Evolutionary conservation across 2,797 vertebrate genomes (phyloP).

Genomic region (Chelon labrosus): DNA sequence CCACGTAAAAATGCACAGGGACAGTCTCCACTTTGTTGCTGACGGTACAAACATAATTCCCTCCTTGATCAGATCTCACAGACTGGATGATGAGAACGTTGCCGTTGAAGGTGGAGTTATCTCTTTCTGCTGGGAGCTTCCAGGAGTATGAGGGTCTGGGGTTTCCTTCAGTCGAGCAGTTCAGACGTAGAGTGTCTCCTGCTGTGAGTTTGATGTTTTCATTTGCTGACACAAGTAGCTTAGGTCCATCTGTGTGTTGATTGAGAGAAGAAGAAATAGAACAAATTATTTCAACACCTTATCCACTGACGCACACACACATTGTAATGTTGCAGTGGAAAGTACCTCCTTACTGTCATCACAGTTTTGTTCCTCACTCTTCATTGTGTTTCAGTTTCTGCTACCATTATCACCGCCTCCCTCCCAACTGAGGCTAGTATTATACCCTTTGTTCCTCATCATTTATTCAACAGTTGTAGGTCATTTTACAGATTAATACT

Average conservation of each 20-base stretch:
- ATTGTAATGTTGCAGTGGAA: background rate
- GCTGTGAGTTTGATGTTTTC: background rate
- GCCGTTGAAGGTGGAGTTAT: rapidly evolving
- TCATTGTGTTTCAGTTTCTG: background rate
- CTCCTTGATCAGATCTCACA: background rate
- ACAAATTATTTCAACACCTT: background rate
- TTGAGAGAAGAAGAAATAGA: background rate
- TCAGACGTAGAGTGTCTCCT: conserved; percentile 42
- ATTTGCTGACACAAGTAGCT: rapidly evolving
- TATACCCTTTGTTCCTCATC: background rate
- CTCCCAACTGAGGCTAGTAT: background rate
- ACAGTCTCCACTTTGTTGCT: rapidly evolving
- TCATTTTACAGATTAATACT: background rate
- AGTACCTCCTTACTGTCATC: background rate
- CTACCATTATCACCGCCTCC: background rate
- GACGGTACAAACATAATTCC: conserved; percentile 40
- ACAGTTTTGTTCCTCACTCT: background rate
- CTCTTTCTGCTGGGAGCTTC: background rate
- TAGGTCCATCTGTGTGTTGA: conserved; percentile 54
- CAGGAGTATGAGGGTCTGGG: conserved; percentile 62
- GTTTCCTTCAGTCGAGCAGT: conserved; percentile 59
- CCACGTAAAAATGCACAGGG: background rate
- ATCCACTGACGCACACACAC: background rate
- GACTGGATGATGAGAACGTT: conserved; percentile 1
- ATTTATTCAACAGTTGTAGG: no score